phyloP scores from a whole-genome alignment of 2,888 invertebrate species.

The Cosmia pyralina region DNA sequence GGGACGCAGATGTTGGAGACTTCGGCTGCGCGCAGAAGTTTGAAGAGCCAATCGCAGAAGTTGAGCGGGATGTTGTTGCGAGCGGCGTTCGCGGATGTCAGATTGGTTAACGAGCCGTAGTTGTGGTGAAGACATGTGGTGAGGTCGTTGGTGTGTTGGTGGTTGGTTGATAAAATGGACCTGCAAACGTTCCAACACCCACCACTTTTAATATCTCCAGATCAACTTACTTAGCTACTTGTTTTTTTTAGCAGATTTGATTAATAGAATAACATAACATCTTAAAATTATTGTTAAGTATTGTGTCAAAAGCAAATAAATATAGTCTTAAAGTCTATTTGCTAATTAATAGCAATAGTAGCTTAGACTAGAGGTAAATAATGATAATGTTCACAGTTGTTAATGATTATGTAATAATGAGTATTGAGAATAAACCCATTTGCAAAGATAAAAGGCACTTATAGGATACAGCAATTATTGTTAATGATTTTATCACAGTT shows the following conservation, averaged over 20 bases:
- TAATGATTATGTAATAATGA: neutral
- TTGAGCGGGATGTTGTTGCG: constrained; percentile 84
- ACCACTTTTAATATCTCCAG: constrained; percentile 88
- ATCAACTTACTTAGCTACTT: constrained; percentile 68
- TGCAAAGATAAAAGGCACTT: constrained; percentile 3
- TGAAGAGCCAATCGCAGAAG: constrained; percentile 86
- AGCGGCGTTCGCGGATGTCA: constrained; percentile 87
- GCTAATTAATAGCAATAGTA: constrained; percentile 37
- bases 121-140: constrained; percentile 90
- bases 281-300: constrained; percentile 36
- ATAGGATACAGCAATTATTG: constrained; percentile 3
- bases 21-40: constrained; percentile 85
- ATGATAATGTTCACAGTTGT: constrained; percentile 17
- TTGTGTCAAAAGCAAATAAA: constrained; percentile 50
- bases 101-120: constrained; percentile 87
- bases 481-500: neutral
- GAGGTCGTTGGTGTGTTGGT: constrained; percentile 90
- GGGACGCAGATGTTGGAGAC: constrained; percentile 84
- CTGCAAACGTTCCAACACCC: constrained; percentile 91
- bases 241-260: constrained; percentile 52
- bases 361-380: constrained; percentile 35
- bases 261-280: constrained; percentile 45
- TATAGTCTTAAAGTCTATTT: constrained; percentile 18
- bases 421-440: constrained; percentile 10
- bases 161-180: constrained; percentile 90